Conservation (phyloP, 2,888 invertebrate genomes). For the Epirrhoe tristata region DNA sequence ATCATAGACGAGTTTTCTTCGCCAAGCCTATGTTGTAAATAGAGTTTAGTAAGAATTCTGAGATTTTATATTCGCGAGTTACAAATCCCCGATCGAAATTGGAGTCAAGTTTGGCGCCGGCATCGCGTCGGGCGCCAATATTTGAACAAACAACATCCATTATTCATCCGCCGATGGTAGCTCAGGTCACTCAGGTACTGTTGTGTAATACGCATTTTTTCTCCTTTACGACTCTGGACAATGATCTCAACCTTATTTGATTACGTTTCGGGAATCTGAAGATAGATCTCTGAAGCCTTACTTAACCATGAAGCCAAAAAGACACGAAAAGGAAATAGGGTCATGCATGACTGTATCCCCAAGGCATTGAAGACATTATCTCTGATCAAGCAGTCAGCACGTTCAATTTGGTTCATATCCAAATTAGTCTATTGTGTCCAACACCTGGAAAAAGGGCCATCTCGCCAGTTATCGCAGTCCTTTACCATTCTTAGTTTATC, state of each 20-base stretch:
- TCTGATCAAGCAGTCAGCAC: too few relatives aligned
- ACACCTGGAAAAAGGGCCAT: too few relatives aligned
- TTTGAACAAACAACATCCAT: constrained; percentile 52
- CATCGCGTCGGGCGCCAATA: constrained; percentile 50
- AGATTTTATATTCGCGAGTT: constrained; percentile 49
- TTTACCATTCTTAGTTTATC: too few relatives aligned
- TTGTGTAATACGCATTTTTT: constrained; percentile 8
- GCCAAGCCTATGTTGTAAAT: too few relatives aligned
- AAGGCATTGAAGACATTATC: too few relatives aligned
- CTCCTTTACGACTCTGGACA: not conserved
- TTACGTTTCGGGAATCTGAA: not conserved
- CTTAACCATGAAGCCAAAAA: not conserved
- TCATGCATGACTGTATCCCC: not conserved
- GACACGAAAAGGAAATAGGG: not conserved
- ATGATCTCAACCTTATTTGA: not conserved
- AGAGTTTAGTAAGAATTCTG: not conserved
- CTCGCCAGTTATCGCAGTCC: too few relatives aligned
- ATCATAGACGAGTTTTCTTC: too few relatives aligned
- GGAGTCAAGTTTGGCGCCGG: constrained; percentile 53
- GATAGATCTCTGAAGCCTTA: not conserved
- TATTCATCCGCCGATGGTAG: constrained; percentile 40
- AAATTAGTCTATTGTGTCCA: too few relatives aligned
- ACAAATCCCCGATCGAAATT: constrained; percentile 55
- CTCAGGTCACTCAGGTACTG: constrained; percentile 38
- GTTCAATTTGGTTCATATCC: too few relatives aligned